Base-by-base conservation (phyloP, 1,140 invertebrate genomes). In the Magallana ariakensis region DNA sequence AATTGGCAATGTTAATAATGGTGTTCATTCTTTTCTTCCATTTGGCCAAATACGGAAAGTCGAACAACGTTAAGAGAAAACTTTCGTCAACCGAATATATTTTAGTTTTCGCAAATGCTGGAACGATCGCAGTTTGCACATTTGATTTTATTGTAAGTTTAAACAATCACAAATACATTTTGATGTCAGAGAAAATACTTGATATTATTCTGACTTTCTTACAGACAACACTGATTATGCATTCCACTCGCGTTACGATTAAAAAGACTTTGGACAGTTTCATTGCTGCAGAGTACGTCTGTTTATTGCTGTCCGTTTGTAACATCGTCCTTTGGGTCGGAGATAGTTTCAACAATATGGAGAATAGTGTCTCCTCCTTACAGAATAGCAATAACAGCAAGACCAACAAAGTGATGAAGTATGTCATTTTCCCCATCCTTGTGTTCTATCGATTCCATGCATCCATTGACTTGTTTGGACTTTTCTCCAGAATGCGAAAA, bases 1-100 rank as follows among this genome's bases (percentile, higher is more conserved):
- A 84, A 84, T 56, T 60, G 22, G n/a, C 57, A 9, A 84, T 84
- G 82, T 33, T 84, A 19, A 60, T 84, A 9, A 58, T 84, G 82
- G 56, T 56, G 4, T 16, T 84, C 53, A 60, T 60, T 15, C 53
- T 84, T 8, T 84, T 84, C 22, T 16, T n/a, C 19, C 82, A 84
- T 7, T 19, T 84, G 1, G 19, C 56, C 2, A 84, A 84, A 60
- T 56, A 58, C 15, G 82, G 55, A 5, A n/a, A 55, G 19, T 22
- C 80, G 10, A 56, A 82, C 55, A 56, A 60, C n/a, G 55, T 46
- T 7, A 58, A 57, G n/a, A 84, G 55, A 60, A 84, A 57, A 58
- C 82, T 60, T 5, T 54, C 80, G n/a, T 54, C 80, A 13, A 82
- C 46, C 54, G 80, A 82, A 82, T 82, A 82, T 53, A 82, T 82